A percentile compares a stretch with the other conserved stretches of the same genome.
Evolutionary conservation across 2,113 vertebrate genomes (phyloP).

Genomic region (Coreoperca whiteheadi): DNA sequence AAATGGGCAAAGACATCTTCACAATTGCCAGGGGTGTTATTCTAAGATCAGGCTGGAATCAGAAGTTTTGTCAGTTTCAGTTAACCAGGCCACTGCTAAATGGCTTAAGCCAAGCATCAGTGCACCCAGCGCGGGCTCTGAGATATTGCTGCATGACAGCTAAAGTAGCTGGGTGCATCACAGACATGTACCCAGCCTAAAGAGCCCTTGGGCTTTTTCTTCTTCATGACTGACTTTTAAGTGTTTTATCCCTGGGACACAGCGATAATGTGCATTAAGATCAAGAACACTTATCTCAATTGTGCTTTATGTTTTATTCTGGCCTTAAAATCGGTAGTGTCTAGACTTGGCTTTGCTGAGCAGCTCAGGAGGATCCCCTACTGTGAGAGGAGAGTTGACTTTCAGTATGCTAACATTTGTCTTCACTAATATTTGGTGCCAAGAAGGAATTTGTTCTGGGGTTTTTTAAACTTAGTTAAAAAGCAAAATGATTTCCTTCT

Average conservation of each 20-base stretch:
- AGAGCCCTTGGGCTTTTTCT: slow-evolving; percentile 82
- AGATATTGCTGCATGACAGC: slow-evolving; percentile 82
- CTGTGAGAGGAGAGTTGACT: slow-evolving; percentile 10
- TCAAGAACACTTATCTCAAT: slow-evolving; percentile 88
- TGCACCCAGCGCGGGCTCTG: slow-evolving; percentile 74
- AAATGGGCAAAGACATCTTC: slow-evolving; percentile 74
- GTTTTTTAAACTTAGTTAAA: background rate
- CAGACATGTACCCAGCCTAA: slow-evolving; percentile 83
- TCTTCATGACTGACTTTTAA: slow-evolving; percentile 88
- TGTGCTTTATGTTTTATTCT: slow-evolving; percentile 90
- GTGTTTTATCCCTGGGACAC: slow-evolving; percentile 89
- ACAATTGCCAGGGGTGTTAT: slow-evolving; percentile 77
- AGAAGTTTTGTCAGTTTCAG: slow-evolving; percentile 83
- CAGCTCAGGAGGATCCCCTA: slow-evolving; percentile 41
- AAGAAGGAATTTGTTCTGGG: background rate
- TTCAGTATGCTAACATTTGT: slow-evolving; percentile 20
- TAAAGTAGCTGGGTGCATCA: slow-evolving; percentile 84
- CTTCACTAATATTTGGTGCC: background rate
- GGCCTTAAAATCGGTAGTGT: slow-evolving; percentile 68
- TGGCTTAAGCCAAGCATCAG: slow-evolving; percentile 76
- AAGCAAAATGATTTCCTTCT: background rate
- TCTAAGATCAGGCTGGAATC: slow-evolving; percentile 80
- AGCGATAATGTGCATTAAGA: slow-evolving; percentile 88
- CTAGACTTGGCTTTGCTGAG: slow-evolving; percentile 69
- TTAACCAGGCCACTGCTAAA: slow-evolving; percentile 78